phyloP scores from a whole-genome alignment of 2,113 vertebrate genomes.

The Trogon surrucura region DNA sequence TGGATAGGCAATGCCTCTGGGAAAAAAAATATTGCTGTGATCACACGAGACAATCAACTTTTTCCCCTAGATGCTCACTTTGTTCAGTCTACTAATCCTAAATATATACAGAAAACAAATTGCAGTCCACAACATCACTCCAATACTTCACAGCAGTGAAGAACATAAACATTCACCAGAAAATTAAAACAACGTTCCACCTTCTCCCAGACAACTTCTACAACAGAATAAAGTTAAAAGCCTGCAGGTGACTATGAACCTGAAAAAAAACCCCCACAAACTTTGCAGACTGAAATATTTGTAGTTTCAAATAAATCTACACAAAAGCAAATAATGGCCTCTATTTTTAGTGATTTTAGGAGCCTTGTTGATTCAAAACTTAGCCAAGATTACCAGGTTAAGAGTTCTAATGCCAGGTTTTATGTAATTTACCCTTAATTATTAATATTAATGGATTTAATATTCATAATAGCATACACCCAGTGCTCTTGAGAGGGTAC shows the following conservation, averaged over 20 bases:
- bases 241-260: not conserved
- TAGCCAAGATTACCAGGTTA: not conserved
- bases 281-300: not conserved
- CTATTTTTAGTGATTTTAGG: not conserved
- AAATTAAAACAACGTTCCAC: not conserved
- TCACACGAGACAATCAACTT: not conserved
- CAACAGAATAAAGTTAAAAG: not conserved
- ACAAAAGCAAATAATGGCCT: not conserved
- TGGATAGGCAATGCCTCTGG: not conserved
- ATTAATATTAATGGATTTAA: not conserved
- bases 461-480: not conserved
- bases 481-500: not conserved
- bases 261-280: fast-evolving
- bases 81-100: not conserved
- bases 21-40: not conserved
- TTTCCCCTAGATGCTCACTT: not conserved
- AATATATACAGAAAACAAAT: not conserved
- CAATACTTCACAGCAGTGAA: not conserved
- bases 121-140: not conserved
- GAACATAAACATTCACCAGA: not conserved
- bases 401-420: not conserved
- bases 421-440: not conserved
- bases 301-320: not conserved
- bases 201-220: not conserved
- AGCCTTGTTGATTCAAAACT: not conserved